Evolutionary conservation across 2,113 vertebrate genomes (phyloP).

Genomic region (Balaeniceps rex): DNA sequence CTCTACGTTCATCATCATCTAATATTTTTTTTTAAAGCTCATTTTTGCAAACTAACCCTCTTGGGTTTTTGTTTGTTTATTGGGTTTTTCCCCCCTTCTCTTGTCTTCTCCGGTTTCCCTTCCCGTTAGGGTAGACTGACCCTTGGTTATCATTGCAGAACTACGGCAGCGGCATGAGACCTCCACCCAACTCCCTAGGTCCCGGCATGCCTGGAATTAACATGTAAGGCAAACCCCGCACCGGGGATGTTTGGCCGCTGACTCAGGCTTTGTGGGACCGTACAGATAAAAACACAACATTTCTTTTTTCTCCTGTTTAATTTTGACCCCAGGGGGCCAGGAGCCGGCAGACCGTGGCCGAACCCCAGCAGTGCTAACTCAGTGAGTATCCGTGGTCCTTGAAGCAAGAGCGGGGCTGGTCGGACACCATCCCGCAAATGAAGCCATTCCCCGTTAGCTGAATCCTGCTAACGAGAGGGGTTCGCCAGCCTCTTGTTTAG

Average conservation of each 20-base stretch:
- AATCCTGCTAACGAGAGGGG: not conserved
- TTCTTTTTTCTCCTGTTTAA: not conserved
- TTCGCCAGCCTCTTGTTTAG: not conserved
- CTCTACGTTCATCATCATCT: not conserved
- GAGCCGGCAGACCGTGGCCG: constrained; percentile 94
- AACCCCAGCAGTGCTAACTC: constrained; percentile 98
- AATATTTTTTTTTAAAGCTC: not conserved
- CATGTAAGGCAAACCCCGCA: constrained; percentile 79
- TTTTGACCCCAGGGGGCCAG: constrained; percentile 84
- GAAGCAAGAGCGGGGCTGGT: not conserved
- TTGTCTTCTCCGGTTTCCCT: constrained; percentile 20
- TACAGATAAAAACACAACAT: not conserved
- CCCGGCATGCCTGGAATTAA: constrained; percentile 98
- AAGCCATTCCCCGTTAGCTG: not conserved
- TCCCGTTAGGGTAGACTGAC: constrained; percentile 73
- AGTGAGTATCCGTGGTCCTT: constrained; percentile 78
- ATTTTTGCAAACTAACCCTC: constrained; percentile 54
- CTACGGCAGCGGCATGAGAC: constrained; percentile 97
- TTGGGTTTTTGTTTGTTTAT: constrained; percentile 40
- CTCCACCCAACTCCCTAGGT: constrained; percentile 96
- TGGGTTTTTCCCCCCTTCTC: not conserved
- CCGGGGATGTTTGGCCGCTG: rapidly evolving
- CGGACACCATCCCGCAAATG: rapidly evolving
- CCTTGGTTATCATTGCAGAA: constrained; percentile 86
- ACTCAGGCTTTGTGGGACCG: not conserved